Evolutionary conservation across 2,888 invertebrate species (phyloP).

Genomic region (Heteromyza rotundicornis): DNA sequence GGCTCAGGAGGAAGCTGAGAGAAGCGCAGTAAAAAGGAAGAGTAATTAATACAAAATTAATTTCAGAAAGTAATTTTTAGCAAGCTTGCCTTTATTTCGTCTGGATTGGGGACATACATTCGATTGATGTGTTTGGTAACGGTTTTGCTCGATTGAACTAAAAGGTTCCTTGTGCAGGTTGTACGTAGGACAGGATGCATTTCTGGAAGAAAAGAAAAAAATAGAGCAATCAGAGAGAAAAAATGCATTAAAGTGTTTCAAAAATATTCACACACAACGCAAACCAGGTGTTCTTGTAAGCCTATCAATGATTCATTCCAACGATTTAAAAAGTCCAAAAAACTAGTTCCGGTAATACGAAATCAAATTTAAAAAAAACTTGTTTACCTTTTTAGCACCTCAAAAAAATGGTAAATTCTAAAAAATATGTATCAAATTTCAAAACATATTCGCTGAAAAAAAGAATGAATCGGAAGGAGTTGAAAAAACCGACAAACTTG

Average conservation of each 20-base stretch:
- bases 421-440: conserved; percentile 44
- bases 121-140: conserved; percentile 30
- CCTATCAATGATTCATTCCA: conserved; percentile 10
- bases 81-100: conserved; percentile 42
- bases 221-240: conserved; percentile 7
- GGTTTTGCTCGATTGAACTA: conserved; percentile 32
- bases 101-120: conserved; percentile 31
- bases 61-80: neutral
- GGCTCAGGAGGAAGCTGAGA: conserved; percentile 66
- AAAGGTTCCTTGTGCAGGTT: conserved; percentile 36
- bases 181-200: conserved; percentile 45
- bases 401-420: conserved; percentile 29
- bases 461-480: conserved; percentile 25
- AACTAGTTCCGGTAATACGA: conserved; percentile 53
- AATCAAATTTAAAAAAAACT: conserved; percentile 36
- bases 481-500: conserved; percentile 42
- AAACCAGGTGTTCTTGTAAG: conserved; percentile 39
- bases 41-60: neutral
- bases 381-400: neutral
- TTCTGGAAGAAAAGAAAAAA: conserved; percentile 38
- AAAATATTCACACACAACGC: conserved; percentile 42
- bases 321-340: conserved; percentile 24
- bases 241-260: conserved; percentile 12
- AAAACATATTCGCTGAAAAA: neutral
- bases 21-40: too few species aligned